phyloP scores from a whole-genome alignment of 2,797 vertebrate genomes.

The Benthosema pterotum region DNA sequence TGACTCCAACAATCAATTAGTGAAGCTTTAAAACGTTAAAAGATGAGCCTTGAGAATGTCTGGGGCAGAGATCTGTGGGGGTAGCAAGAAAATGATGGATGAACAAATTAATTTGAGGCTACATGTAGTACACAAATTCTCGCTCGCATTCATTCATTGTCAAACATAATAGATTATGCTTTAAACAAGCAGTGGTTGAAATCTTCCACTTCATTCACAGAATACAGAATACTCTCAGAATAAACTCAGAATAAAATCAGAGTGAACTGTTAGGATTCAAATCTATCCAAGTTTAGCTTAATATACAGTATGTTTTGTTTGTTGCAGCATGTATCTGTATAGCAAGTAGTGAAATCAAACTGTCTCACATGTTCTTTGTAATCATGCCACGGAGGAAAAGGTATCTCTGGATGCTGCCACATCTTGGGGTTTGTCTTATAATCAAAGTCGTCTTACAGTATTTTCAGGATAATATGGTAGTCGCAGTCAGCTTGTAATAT shows the following conservation, averaged over 20 bases:
- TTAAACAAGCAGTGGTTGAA: conserved; percentile 10
- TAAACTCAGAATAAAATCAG: conserved; percentile 6
- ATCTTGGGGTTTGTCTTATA: too few relatives aligned
- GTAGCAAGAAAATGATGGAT: conserved; percentile 30
- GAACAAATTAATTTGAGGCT: conserved; percentile 28
- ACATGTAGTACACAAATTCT: conserved; percentile 5
- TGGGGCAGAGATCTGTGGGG: neutral
- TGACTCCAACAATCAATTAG: too few relatives aligned
- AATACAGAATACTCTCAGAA: too few relatives aligned
- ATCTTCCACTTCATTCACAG: neutral
- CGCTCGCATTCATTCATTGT: conserved; percentile 33
- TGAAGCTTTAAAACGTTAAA: too few relatives aligned
- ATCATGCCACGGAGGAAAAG: conserved; percentile 31
- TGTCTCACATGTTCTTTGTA: conserved; percentile 29
- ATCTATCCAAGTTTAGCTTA: conserved; percentile 15
- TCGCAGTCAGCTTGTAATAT: conserved; percentile 39
- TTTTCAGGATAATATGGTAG: too few relatives aligned
- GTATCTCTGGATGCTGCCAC: conserved; percentile 38
- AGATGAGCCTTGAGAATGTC: too few relatives aligned
- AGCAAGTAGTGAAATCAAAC: conserved; percentile 32
- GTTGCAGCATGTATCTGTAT: conserved; percentile 5
- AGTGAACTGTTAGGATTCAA: conserved; percentile 9
- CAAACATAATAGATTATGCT: conserved; percentile 7
- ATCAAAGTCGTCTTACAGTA: too few relatives aligned
- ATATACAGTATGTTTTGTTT: conserved; percentile 15